Evolutionary conservation across 1,140 invertebrate genomes (phyloP).

Genomic region (Calliphora vicina): DNA sequence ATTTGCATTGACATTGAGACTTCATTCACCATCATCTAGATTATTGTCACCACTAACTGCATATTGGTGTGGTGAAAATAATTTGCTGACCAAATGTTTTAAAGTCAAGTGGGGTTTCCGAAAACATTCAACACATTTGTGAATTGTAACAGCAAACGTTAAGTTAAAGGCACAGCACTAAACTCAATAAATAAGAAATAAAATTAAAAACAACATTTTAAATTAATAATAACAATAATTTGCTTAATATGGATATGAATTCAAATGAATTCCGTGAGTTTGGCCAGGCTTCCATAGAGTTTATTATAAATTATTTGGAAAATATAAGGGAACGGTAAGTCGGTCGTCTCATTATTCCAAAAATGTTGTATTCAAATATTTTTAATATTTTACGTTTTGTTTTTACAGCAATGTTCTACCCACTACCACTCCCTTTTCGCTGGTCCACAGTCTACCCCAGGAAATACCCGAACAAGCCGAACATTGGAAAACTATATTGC

Average conservation of each 20-base stretch:
- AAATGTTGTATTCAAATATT: background rate
- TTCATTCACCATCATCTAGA: background rate
- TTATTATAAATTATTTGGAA: constrained; percentile 83
- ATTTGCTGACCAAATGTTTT: background rate
- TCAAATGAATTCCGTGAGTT: constrained; percentile 79
- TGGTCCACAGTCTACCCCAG: constrained; percentile 68
- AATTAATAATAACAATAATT: too few relatives aligned
- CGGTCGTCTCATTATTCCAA: background rate
- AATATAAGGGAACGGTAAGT: constrained; percentile 82
- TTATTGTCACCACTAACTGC: background rate
- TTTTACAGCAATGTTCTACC: background rate
- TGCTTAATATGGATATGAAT: constrained; percentile 70
- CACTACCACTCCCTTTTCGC: background rate
- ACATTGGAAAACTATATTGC: constrained; percentile 81
- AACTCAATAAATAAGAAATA: background rate
- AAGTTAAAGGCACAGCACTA: background rate
- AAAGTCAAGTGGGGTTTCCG: background rate
- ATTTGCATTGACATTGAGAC: background rate
- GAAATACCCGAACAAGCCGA: constrained; percentile 80
- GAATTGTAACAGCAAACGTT: background rate
- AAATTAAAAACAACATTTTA: background rate
- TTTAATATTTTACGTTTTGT: too few relatives aligned
- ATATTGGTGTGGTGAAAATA: background rate
- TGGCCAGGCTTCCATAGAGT: constrained; percentile 81
- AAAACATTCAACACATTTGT: background rate